Base-by-base conservation (phyloP, 1,140 invertebrate species). In the Coenobita brevimanus region DNA sequence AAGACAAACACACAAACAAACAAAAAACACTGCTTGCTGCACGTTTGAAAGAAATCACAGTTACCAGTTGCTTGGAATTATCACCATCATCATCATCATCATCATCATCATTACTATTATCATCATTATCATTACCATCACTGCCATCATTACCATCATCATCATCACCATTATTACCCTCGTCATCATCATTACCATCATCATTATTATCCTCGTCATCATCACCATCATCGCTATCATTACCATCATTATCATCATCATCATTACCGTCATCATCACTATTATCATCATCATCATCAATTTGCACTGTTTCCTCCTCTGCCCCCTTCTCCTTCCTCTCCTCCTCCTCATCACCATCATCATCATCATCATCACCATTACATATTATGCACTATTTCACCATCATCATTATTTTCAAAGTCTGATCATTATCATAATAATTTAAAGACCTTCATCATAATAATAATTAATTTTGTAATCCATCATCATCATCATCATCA, bases 161-260 rank as follows among this genome's bases (percentile, higher is more conserved):
- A n/a, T 57, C 54, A 57, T 57, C 54, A 57, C 54, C 54, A 57
- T 57, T 57, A n/a, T n/a, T n/a, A n/a, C n/a, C n/a, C n/a, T n/a
- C n/a, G n/a, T n/a, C n/a, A n/a, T n/a, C n/a, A n/a, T n/a, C n/a
- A n/a, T n/a, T n/a, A n/a, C n/a, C n/a, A n/a, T n/a, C n/a, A n/a
- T n/a, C n/a, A n/a, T n/a, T n/a, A n/a, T n/a, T n/a, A n/a, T n/a
- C n/a, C n/a, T n/a, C n/a, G n/a, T n/a, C n/a, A n/a, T n/a, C n/a
- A n/a, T 57, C 54, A 57, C n/a, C n/a, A 57, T n/a, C 54, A 13
- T 57, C 54, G n/a, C 54, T n/a, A 57, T n/a, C 54, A 57, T n/a
- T n/a, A 57, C n/a, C 54, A 57, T n/a, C 54, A 57, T 57, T n/a
- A 57, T n/a, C 54, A 57, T n/a, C 54, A 57, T 13, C 13, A n/a